Percentiles rank a stretch among this genome's conserved stretches.
Evolutionary conservation across 2,888 invertebrate species (phyloP).

Genomic region (Dromius quadrimaculatus): DNA sequence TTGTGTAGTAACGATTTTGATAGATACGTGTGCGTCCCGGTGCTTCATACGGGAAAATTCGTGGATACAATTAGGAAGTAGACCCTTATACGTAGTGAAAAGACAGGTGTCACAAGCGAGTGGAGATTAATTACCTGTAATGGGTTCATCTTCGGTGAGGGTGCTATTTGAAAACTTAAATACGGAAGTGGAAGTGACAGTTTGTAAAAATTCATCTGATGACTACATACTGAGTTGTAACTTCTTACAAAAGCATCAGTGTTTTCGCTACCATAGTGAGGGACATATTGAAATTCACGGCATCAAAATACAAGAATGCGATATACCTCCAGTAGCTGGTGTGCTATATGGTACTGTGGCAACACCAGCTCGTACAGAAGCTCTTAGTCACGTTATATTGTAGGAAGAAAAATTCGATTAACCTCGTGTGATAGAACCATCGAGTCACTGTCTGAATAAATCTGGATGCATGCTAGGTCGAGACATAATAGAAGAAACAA

Average conservation of each 20-base stretch:
- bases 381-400: too few species aligned
- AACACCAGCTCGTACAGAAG: too few species aligned
- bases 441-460: too few species aligned
- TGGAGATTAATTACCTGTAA: background rate
- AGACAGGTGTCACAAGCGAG: background rate
- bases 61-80: background rate
- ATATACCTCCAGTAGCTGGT: too few species aligned
- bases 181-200: background rate
- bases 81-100: background rate
- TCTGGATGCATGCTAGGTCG: too few species aligned
- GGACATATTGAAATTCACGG: too few species aligned
- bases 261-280: too few species aligned
- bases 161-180: background rate
- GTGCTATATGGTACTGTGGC: too few species aligned
- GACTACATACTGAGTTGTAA: constrained; percentile 7
- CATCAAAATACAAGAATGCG: too few species aligned
- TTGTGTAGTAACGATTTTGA: background rate
- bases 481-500: too few species aligned
- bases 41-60: constrained; percentile 7
- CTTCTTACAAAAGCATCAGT: background rate
- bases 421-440: too few species aligned
- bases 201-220: background rate
- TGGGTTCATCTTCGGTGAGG: background rate
- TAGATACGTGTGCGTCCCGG: constrained; percentile 4
- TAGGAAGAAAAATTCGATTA: too few species aligned